Evolutionary conservation across 2,797 vertebrate genomes (phyloP).

Genomic region (Hyperoplus lanceolatus): DNA sequence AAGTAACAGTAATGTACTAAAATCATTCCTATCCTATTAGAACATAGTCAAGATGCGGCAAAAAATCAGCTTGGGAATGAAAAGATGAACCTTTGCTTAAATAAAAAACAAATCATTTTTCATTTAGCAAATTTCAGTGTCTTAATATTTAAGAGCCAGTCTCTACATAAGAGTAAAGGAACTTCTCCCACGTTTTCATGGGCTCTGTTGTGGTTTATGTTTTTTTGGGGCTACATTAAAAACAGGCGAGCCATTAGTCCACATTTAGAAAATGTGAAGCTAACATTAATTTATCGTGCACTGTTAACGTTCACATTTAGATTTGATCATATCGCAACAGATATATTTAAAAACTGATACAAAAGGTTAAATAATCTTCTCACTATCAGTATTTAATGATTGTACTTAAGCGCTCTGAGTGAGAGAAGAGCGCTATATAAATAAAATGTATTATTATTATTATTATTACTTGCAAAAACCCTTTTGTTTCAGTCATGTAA

Average conservation of each 20-base stretch:
- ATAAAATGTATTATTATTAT: too few relatives aligned
- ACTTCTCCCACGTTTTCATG: too few relatives aligned
- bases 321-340: background rate
- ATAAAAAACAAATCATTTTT: too few relatives aligned
- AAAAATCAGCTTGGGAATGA: background rate
- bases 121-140: too few relatives aligned
- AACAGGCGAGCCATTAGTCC: background rate
- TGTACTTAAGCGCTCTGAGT: background rate
- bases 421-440: too few relatives aligned
- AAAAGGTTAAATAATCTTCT: constrained; percentile 12
- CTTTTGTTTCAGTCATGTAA: constrained; percentile 55
- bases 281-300: background rate
- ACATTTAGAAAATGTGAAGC: background rate
- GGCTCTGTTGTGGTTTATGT: too few relatives aligned
- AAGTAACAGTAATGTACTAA: background rate
- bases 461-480: background rate
- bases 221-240: background rate
- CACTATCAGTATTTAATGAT: constrained; percentile 13
- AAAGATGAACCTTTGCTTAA: too few relatives aligned
- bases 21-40: background rate
- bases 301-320: background rate
- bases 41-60: background rate
- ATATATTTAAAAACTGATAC: constrained; percentile 5
- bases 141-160: too few relatives aligned
- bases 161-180: too few relatives aligned